Evolutionary conservation across 2,113 vertebrate species (phyloP).

Genomic region (Carassius auratus): DNA sequence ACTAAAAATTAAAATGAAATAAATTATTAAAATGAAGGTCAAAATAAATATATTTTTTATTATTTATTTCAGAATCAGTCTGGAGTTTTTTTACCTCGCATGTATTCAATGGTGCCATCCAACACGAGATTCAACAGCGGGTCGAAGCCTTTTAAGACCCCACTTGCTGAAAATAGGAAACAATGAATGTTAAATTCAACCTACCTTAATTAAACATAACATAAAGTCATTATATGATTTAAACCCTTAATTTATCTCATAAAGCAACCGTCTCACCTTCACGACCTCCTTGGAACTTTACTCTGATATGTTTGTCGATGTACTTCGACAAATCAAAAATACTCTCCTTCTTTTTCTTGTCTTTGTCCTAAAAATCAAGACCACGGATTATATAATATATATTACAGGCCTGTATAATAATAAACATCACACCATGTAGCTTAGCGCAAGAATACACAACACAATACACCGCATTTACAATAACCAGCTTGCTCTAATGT

Average conservation of each 20-base stretch:
- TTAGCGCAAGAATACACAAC: not conserved
- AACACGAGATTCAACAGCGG: slow-evolving; percentile 94
- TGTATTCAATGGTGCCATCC: slow-evolving; percentile 96
- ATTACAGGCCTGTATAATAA: not conserved
- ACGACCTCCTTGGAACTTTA: slow-evolving; percentile 96
- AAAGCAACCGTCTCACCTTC: slow-evolving; percentile 79
- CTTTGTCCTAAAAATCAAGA: slow-evolving; percentile 85
- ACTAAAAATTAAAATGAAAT: not conserved
- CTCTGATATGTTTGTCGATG: slow-evolving; percentile 96
- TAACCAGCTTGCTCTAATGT: not conserved
- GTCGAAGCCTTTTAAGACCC: slow-evolving; percentile 95
- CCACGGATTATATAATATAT: not conserved
- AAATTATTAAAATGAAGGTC: too few species aligned
- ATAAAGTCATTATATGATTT: not conserved
- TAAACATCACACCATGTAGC: not conserved
- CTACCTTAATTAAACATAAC: not conserved
- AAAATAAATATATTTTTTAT: too few species aligned
- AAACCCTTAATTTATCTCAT: not conserved
- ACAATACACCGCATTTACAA: not conserved
- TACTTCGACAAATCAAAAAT: slow-evolving; percentile 97
- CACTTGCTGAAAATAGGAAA: slow-evolving; percentile 81
- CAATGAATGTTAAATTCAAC: not conserved
- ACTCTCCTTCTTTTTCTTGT: slow-evolving; percentile 99
- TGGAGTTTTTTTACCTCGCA: slow-evolving; percentile 84
- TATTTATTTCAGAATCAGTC: too few species aligned